Conservation (phyloP, 1,140 invertebrate species). For the Solenopsis fugax region DNA sequence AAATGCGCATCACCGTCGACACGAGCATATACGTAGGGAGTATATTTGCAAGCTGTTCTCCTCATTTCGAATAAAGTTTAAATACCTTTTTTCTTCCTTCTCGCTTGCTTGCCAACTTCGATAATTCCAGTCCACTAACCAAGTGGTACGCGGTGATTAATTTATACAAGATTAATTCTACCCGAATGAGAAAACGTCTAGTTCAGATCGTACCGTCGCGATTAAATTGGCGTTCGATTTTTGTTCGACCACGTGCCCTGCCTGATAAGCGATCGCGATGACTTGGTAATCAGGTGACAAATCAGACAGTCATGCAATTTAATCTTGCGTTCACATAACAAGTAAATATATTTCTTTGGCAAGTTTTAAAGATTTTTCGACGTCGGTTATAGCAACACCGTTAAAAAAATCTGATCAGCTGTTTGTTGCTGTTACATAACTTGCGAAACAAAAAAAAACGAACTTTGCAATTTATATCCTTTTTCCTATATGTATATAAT, state of each 20-base stretch:
- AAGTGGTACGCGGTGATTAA: slow-evolving; percentile 47
- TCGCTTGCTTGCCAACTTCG: background rate
- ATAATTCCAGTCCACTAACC: slow-evolving; percentile 26
- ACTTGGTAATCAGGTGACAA: slow-evolving; percentile 39
- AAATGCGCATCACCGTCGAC: background rate
- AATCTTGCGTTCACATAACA: slow-evolving; percentile 25
- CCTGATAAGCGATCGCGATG: slow-evolving; percentile 32
- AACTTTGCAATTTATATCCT: background rate
- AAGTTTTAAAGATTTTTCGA: background rate
- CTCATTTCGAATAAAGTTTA: background rate
- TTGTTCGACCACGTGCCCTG: background rate
- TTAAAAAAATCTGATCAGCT: background rate
- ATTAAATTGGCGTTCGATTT: slow-evolving; percentile 17
- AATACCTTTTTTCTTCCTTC: slow-evolving; percentile 6
- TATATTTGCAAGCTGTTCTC: background rate
- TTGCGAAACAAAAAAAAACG: background rate
- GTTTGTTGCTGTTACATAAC: background rate
- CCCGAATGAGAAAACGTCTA: slow-evolving; percentile 6
- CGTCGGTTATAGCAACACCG: background rate
- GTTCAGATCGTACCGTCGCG: background rate
- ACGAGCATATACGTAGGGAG: background rate
- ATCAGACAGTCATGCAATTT: slow-evolving; percentile 11
- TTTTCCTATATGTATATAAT: background rate
- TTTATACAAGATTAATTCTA: slow-evolving; percentile 46
- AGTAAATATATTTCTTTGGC: background rate